phyloP scores from a whole-genome alignment of 2,888 invertebrate species.

The Phytoseiulus persimilis region DNA sequence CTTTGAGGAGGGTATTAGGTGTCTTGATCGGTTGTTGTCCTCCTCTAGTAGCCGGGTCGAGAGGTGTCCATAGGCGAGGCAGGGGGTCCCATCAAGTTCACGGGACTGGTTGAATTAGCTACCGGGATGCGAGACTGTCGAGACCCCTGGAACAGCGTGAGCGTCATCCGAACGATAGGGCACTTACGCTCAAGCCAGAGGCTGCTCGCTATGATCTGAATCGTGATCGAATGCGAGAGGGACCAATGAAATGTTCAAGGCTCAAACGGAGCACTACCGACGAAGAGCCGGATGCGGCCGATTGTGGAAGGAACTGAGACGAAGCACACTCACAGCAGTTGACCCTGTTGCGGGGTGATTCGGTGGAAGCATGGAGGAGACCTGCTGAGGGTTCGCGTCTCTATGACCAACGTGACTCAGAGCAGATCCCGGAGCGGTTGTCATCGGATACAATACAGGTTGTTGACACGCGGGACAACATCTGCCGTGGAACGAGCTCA shows the following conservation, averaged over 20 bases:
- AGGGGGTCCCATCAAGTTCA: constrained; percentile 22
- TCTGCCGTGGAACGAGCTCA: constrained; percentile 17
- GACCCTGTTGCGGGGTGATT: neutral
- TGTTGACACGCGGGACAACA: constrained; percentile 35
- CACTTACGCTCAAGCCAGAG: neutral
- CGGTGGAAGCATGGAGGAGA: neutral
- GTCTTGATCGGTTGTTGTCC: neutral
- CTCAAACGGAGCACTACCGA: neutral
- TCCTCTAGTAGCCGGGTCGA: constrained; percentile 8
- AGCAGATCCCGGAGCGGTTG: neutral
- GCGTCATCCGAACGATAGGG: neutral
- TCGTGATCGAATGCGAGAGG: no score
- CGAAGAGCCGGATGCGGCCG: neutral
- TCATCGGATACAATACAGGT: constrained; percentile 6
- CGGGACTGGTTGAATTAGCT: constrained; percentile 24
- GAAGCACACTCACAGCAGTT: neutral
- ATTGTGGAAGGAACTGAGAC: neutral
- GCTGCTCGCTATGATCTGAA: no score
- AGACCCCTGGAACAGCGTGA: neutral
- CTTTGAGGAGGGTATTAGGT: neutral
- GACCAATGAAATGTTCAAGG: no score
- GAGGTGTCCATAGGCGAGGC: constrained; percentile 33
- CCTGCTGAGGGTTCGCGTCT: neutral
- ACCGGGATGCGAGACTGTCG: constrained; percentile 17
- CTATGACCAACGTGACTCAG: constrained; percentile 13